phyloP scores from a whole-genome alignment of 2,797 vertebrate genomes.

The Coracias cyanogaster region DNA sequence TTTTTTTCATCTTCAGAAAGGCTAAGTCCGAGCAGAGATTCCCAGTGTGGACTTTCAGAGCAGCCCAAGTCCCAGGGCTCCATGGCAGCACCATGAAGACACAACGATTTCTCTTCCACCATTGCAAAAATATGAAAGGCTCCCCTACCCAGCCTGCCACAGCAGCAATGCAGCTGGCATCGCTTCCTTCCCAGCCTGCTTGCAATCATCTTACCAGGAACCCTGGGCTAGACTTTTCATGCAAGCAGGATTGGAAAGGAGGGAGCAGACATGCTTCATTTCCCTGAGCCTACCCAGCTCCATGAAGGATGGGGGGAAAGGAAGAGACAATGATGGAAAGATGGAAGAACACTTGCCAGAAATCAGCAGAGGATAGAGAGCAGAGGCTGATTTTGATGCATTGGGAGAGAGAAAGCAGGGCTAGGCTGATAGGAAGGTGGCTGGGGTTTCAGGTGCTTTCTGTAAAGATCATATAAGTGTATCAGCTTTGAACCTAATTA shows the following conservation, averaged over 20 bases:
- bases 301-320: neutral
- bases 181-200: neutral
- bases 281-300: neutral
- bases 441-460: conserved; percentile 17
- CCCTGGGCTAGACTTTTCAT: neutral
- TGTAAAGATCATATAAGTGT: neutral
- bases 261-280: neutral
- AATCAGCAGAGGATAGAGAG: neutral
- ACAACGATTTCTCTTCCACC: conserved; percentile 22
- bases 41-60: neutral
- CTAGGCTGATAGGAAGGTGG: neutral
- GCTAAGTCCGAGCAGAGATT: neutral
- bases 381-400: conserved; percentile 41
- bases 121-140: conserved; percentile 32
- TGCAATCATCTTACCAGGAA: neutral
- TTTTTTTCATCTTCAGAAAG: neutral
- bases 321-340: neutral
- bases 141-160: conserved; percentile 44
- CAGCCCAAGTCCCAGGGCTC: neutral
- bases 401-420: conserved; percentile 15
- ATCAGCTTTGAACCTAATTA: conserved; percentile 55
- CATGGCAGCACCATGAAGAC: conserved; percentile 19
- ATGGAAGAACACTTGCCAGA: conserved; percentile 23
- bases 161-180: conserved; percentile 38
- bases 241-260: neutral